Base-by-base conservation (phyloP, 2,797 vertebrate genomes). In the Melanotaenia trifasciata region DNA sequence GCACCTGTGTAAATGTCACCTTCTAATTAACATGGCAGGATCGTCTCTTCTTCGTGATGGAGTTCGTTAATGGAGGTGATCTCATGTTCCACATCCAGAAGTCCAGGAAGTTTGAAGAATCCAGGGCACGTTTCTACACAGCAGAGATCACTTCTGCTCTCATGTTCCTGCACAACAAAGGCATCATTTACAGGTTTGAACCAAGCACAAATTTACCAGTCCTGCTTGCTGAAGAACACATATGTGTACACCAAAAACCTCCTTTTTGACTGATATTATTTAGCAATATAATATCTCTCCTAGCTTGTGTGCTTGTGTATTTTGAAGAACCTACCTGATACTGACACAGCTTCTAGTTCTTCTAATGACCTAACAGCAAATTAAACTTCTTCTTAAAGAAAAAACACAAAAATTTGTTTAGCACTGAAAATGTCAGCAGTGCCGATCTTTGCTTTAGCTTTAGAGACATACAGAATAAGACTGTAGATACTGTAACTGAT, bases 61-160 rank as follows among this genome's bases (percentile, higher is more conserved):
- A 99, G 92, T 99, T 99, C 76, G 98, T 99, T 75, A 99, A 98
- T 0, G 98, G 98, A 0, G 98, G 98, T 0, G 98, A 99, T 83
- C 91, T 99, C 78, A 99, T 99, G 98, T 99, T 99, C 90, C 98
- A 99, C 89, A 99, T 99, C 83, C 98, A 99, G 94, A 99, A 98
- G 90, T 98, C 98, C 0, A 96, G 97, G 60, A 97, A 98, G 79
- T 99, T 99, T 57, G 98, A 99, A 1, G 98, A 99, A 84, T 90
- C 90, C 1, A 92, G 98, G 36, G 98, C 98, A 0, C 93, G 96
- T 24, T 99, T 99, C 94, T 99, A 99, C 53, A 95, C 97, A 0
- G 98, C 98, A 0, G 96, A 99, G 94, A 98, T 99, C 76, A 98
- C 98, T 32, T 98, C 96, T 0, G 98, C 97, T 0, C 97, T 99